A percentile compares a stretch with the other conserved stretches of the same genome.
These are phyloP conservation scores for Epinotia nisella DNA, from an alignment of 2,888 invertebrate genomes.

Conservation along the genomic window DNA sequence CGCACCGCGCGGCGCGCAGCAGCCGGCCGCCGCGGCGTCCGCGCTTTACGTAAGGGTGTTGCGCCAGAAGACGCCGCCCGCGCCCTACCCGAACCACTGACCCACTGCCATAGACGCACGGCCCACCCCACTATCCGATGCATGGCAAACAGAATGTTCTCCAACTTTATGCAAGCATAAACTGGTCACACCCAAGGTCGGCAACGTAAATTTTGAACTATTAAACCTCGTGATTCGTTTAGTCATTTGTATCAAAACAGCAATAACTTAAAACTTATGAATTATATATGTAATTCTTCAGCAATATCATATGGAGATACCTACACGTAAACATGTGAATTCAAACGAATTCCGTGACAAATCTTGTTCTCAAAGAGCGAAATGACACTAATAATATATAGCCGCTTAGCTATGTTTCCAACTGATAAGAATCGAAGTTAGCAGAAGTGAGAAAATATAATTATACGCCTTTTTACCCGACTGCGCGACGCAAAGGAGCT, in stretches of 20 bases:
- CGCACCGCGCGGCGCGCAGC: conserved; percentile 52
- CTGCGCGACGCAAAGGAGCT: too few species aligned
- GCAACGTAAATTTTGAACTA: background rate
- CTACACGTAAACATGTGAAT: too few species aligned
- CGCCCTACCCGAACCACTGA: conserved; percentile 81
- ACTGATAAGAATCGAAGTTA: conserved; percentile 1
- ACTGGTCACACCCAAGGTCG: conserved; percentile 5
- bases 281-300: background rate
- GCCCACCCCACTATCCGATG: conserved; percentile 58
- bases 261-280: background rate
- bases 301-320: too few species aligned
- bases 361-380: background rate
- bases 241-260: background rate
- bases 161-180: conserved; percentile 31
- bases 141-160: conserved; percentile 55
- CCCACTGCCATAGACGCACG: conserved; percentile 76
- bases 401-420: background rate
- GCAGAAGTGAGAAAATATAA: background rate
- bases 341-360: background rate
- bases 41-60: conserved; percentile 82
- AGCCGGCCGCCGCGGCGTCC: conserved; percentile 60
- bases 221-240: background rate
- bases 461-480: background rate
- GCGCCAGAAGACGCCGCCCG: conserved; percentile 73
- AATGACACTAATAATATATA: background rate